phyloP scores from a whole-genome alignment of 2,113 vertebrate species.

The Aptenodytes patagonicus region DNA sequence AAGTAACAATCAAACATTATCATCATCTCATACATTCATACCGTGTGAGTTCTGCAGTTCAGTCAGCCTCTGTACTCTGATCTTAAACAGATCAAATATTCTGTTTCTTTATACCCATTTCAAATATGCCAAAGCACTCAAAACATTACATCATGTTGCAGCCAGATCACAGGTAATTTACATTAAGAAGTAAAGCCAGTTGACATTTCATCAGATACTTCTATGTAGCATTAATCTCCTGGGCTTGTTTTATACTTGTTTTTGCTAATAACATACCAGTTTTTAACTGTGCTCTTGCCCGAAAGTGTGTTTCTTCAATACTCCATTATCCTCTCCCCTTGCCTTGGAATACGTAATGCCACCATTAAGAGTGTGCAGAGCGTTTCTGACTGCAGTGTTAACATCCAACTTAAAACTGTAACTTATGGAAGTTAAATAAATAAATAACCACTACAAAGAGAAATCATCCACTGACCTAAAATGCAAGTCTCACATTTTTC shows the following conservation, averaged over 20 bases:
- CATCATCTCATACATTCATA: background rate
- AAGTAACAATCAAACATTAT: background rate
- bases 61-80: background rate
- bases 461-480: background rate
- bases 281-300: background rate
- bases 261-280: background rate
- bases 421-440: background rate
- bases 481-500: background rate
- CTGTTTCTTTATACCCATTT: background rate
- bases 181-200: background rate
- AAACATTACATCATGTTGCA: background rate
- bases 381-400: background rate
- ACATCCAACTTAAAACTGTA: background rate
- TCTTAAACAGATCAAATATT: background rate
- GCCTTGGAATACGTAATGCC: background rate
- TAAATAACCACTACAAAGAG: background rate
- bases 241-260: background rate
- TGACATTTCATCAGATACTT: background rate
- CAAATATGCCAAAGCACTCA: background rate
- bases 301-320: background rate
- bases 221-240: background rate
- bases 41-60: background rate
- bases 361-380: background rate
- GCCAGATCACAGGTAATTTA: background rate
- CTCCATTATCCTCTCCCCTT: background rate